Base-by-base conservation (phyloP, 2,888 invertebrate species). In the Acleris literana region DNA sequence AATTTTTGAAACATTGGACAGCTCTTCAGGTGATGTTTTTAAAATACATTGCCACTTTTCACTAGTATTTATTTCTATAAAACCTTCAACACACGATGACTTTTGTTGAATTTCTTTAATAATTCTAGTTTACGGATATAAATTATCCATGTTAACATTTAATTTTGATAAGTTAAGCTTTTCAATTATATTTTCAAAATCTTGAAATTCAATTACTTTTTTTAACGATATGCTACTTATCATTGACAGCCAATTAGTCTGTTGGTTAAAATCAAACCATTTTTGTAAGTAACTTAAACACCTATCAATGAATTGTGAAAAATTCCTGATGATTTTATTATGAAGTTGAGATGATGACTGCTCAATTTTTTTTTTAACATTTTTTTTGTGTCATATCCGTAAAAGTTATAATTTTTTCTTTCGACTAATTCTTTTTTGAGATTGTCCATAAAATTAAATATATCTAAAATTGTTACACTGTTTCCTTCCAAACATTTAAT, bases 381-480 rank as follows among this genome's bases (percentile, higher is more conserved):
- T 52, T 52, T 52, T 25, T 25, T 25, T 9, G 51, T 52, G 20
- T 52, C 51, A 69, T 61, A 56, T 69, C 71, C 55, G 71, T 59
- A 46, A 51, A 60, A 22, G 68, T 65, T 17, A 72, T 52, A 33
- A 68, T 20, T 20, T 20, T 20, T 20, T 20, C 20, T 20, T 20
- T 20, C 20, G 2, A 20, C 20, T 20, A 20, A 20, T 20, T 20
- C 1, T 20, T 20, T 20, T 2, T 20, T 20, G 2, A 20, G 20
- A 20, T 20, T 20, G 1, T 20, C 20, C 20, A 20, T 20, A 20
- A 20, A 2, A 20, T 20, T 20, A 1, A 20, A 20, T 20, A 20
- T 20, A 20, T 20, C 20, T 20, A 20, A 20, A 20, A 20, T 20
- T 2, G 20, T 20, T 20, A 20, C 20, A 20, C 20, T 20, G 20